These are phyloP conservation scores for Ceratina calcarata DNA, from an alignment of 1,140 invertebrate genomes.

Conservation along the genomic window DNA sequence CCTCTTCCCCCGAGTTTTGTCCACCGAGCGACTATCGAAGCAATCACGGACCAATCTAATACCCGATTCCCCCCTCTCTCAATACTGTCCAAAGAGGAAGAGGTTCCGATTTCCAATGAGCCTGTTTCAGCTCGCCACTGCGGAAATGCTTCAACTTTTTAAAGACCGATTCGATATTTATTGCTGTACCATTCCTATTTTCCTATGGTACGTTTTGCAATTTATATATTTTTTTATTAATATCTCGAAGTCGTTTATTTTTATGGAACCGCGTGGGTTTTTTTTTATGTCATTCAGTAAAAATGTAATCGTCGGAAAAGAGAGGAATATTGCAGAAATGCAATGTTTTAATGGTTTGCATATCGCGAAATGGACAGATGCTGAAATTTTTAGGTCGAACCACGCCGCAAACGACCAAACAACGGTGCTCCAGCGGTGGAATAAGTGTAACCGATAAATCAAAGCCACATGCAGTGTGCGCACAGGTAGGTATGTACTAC, in stretches of 20 bases:
- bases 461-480: neutral
- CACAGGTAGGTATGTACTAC: too few relatives aligned
- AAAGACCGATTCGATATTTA: neutral
- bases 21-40: neutral
- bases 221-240: too few relatives aligned
- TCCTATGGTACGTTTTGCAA: too few relatives aligned
- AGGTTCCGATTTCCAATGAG: too few relatives aligned
- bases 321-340: neutral
- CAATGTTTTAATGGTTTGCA: neutral
- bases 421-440: neutral
- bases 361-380: neutral
- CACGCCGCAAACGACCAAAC: neutral
- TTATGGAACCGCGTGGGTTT: too few relatives aligned
- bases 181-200: neutral
- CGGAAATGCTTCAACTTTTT: neutral
- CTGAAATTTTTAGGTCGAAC: slow-evolving; percentile 5
- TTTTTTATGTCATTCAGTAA: too few relatives aligned
- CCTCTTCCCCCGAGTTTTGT: slow-evolving; percentile 16
- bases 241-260: too few relatives aligned
- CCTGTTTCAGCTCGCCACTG: too few relatives aligned
- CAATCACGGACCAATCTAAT: slow-evolving; percentile 1
- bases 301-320: neutral
- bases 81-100: too few relatives aligned
- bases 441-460: slow-evolving; percentile 32
- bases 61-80: too few relatives aligned